Percentiles rank a stretch among this genome's conserved stretches.
Conservation (phyloP, 35 echinoderm and acorn worm species). For the Apostichopus japonicus region DNA sequence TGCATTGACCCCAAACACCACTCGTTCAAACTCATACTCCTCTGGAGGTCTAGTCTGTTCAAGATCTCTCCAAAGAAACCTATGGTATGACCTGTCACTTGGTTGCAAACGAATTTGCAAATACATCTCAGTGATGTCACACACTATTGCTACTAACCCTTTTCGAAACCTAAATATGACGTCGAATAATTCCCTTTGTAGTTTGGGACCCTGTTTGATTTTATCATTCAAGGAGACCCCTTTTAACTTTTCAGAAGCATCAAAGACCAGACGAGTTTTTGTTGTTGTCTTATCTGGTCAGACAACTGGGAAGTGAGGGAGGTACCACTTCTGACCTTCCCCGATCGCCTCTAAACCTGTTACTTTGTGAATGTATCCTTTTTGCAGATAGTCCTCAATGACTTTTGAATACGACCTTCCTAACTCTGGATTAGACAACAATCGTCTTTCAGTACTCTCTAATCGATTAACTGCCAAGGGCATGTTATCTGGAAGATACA, state of each 20-base stretch:
- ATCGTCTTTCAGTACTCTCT: conserved; percentile 27
- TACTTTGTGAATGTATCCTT: conserved; percentile 45
- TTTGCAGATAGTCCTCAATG: background rate
- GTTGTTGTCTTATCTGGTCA: conserved; percentile 41
- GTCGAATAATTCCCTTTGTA: conserved; percentile 51
- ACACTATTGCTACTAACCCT: conserved; percentile 47
- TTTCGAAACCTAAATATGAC: conserved; percentile 44
- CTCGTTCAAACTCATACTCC: conserved; percentile 43
- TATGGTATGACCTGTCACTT: background rate
- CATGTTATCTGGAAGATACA: background rate
- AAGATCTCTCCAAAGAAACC: conserved; percentile 26
- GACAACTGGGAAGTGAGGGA: conserved; percentile 66
- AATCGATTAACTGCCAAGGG: conserved; percentile 3
- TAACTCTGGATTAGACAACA: background rate
- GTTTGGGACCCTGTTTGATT: conserved; percentile 49
- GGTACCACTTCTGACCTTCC: conserved; percentile 10
- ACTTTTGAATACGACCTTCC: conserved; percentile 2
- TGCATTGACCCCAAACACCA: conserved; percentile 53
- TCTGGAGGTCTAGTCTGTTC: background rate
- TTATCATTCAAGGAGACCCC: conserved; percentile 29
- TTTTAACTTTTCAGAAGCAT: conserved; percentile 28
- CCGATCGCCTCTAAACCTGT: background rate
- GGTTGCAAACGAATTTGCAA: conserved; percentile 1
- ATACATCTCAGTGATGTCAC: conserved; percentile 49
- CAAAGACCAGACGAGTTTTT: conserved; percentile 30